These are phyloP conservation scores for Callocephalon fimbriatum DNA, from an alignment of 2,113 vertebrate species.

Conservation along the genomic window DNA sequence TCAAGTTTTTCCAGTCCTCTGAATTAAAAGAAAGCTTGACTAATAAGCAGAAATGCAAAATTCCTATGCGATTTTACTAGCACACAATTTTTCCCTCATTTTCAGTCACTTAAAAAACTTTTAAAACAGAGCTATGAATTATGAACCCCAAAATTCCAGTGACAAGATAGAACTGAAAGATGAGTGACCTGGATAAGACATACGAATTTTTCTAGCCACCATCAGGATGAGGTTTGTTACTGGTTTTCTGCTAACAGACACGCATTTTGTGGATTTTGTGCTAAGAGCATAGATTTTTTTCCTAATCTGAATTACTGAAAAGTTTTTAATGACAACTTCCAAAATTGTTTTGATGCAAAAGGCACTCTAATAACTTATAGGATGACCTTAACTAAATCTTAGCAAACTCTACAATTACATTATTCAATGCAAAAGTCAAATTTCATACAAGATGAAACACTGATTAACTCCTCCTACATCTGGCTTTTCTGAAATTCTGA, in stretches of 20 bases:
- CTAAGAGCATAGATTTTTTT: background rate
- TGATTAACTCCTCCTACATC: background rate
- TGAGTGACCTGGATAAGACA: background rate
- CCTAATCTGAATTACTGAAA: background rate
- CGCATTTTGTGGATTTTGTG: background rate
- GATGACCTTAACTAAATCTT: background rate
- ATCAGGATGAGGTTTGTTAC: background rate
- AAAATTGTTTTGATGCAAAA: background rate
- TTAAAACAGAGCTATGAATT: background rate
- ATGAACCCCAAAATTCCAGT: background rate
- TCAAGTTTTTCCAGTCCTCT: background rate
- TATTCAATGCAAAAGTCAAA: background rate
- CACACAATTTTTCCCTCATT: background rate
- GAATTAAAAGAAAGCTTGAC: background rate
- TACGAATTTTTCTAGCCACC: background rate
- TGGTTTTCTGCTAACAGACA: background rate
- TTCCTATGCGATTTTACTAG: background rate
- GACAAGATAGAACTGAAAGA: background rate
- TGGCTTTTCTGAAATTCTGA: constrained; percentile 21
- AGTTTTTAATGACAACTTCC: background rate
- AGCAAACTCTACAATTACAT: background rate
- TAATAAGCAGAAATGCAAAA: background rate
- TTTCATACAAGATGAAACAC: background rate
- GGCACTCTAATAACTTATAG: background rate
- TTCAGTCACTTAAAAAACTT: background rate